Base-by-base conservation (phyloP, 2,797 vertebrate genomes). In the Sebastes minor region DNA sequence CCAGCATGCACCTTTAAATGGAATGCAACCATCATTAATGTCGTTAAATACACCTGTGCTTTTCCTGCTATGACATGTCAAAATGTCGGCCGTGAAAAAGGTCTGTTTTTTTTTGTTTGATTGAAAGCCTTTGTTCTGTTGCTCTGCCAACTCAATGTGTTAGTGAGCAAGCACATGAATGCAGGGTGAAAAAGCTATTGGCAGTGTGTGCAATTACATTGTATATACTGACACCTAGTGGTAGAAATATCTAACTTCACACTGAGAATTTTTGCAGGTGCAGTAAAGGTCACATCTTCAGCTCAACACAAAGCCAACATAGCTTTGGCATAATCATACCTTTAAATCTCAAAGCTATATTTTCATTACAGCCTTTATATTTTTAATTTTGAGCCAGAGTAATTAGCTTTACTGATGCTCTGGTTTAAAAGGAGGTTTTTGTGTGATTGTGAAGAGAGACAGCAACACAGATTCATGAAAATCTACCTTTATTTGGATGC, bases 401-500 rank as follows among this genome's bases (percentile, higher is more conserved):
- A 8, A 38, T 27, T 4, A 22, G 4, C 6, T 28, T 33, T 10
- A 56, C 6, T 30, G 28, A 30, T 32, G 20, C 25, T 52, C 2
- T 25, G 28, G 22, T 60, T 75, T 76, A 9, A 63, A 33, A 42
- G 2, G 32, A 46, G 4, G 11, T 32, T 25, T 60, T 20, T 62
- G n/a, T 38, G 4, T 10, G 14, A 30, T 2, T 5, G 5, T 42
- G 32, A 72, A 86, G 25, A 81, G 32, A 84, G 10, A 68, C 18
- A 73, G 5, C 20, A 57, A 75, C 46, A 88, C 56, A 63, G 14
- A 72, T 67, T 95, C 91, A 95, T 95, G 94, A 94, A 95, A 95
- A 94, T 95, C 93, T 93, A 94, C 88, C 89, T 95, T 95, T 95
- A 95, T 95, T 95, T 93, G 88, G 94, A 94, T 95, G 94, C 94